A percentile compares a stretch with the other conserved stretches of the same genome.
These are phyloP conservation scores for Ligdia adustata DNA, from an alignment of 2,888 invertebrate species.

Conservation along the genomic window DNA sequence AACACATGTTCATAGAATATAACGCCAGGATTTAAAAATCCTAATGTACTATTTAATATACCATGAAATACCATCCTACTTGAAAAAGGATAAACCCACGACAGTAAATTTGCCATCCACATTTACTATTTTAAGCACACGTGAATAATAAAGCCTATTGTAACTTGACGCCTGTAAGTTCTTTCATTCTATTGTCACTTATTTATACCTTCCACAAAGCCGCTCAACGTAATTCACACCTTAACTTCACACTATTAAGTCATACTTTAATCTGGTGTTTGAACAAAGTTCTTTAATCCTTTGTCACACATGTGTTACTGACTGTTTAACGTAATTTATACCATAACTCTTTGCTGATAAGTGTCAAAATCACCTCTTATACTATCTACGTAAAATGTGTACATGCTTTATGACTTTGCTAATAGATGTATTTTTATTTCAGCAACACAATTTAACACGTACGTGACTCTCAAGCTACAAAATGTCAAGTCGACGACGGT, in stretches of 20 bases:
- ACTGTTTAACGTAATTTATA: constrained; percentile 9
- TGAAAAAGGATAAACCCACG: no score
- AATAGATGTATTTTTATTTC: constrained; percentile 70
- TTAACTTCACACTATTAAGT: neutral
- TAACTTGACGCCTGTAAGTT: constrained; percentile 24
- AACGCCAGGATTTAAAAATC: no score
- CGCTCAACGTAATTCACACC: constrained; percentile 1
- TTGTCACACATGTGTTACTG: constrained; percentile 17
- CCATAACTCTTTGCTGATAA: constrained; percentile 14
- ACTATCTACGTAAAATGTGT: no score
- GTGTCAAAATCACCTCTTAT: no score
- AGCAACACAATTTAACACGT: constrained; percentile 97
- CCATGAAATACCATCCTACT: no score
- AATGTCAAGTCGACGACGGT: constrained; percentile 99
- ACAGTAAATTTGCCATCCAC: constrained; percentile 9
- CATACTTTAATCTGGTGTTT: neutral
- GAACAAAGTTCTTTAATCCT: neutral
- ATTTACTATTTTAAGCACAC: constrained; percentile 10
- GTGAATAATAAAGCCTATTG: constrained; percentile 22
- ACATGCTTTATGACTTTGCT: no score
- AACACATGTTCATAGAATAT: no score
- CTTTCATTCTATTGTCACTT: constrained; percentile 24
- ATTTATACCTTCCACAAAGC: neutral
- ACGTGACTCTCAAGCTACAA: constrained; percentile 98
- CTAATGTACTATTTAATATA: no score